Base-by-base conservation (phyloP, 2,888 invertebrate species). In the Phaonia tiefii region DNA sequence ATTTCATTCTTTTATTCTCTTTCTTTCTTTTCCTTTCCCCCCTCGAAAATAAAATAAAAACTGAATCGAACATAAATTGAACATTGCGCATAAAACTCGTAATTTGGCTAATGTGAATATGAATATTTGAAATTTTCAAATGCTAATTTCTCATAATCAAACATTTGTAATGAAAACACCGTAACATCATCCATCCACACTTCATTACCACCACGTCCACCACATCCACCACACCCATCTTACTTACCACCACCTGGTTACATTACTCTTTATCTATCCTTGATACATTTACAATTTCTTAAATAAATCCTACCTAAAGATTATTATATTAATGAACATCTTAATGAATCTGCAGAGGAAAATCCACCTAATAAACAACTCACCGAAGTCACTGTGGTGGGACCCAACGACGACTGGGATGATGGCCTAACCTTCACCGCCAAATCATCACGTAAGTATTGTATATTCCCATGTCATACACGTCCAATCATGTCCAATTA, bases 371-470 rank as follows among this genome's bases (percentile, higher is more conserved):
- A 81, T 54, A 89, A 89, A 84, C 88, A 87, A 73, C 87, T 87
- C 85, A 88, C 89, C 78, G 92, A 92, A 2, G 92, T 92, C 26
- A 88, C 88, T 69, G 91, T 92, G 84, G 91, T 92, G 84, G 92
- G 93, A 66, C 92, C 91, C 84, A 94, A 94, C 85, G 96, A 96
- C 87, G 94, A 94, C 94, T 96, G 97, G 89, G 95, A 95, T 91
- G 95, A 95, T 91, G 96, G 96, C 87, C 96, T 97, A 86, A 97
- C 96, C 84, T 97, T 97, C 90, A 97, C 96, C 86, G 97, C 96
- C 82, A 95, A 96, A 92, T 95, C 96, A 90, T 95, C 95, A 91
- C 95, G 96, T 96, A 94, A 95, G 95, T 94, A 69, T 31, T 70
- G 15, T 65, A 22, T 67, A n/a, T 11, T 44, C 17, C 4, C 13